Conservation (phyloP, 1,140 invertebrate genomes). For the Halyomorpha halys region DNA sequence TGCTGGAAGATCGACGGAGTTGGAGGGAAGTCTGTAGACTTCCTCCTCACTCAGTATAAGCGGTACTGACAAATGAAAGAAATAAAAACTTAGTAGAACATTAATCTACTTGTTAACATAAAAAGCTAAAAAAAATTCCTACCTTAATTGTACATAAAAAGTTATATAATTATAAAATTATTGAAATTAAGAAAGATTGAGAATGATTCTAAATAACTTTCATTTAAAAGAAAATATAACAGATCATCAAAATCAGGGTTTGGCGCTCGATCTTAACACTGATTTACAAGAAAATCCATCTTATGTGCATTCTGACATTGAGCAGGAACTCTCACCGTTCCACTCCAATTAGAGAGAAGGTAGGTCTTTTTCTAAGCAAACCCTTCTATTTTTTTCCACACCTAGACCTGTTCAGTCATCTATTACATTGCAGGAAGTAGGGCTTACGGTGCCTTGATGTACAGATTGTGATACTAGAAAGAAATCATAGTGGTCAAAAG, state of each 20-base stretch:
- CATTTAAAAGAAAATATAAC: slow-evolving; percentile 40
- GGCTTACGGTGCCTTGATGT: slow-evolving; percentile 65
- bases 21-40: too few species aligned
- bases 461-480: slow-evolving; percentile 68
- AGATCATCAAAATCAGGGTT: slow-evolving; percentile 37
- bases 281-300: slow-evolving; percentile 65
- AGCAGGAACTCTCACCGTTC: slow-evolving; percentile 71
- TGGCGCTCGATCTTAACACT: slow-evolving; percentile 52
- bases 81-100: too few species aligned
- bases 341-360: slow-evolving; percentile 73
- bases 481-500: slow-evolving; percentile 73
- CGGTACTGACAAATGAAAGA: too few species aligned
- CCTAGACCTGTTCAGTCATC: slow-evolving; percentile 48
- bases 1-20: too few species aligned
- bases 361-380: slow-evolving; percentile 72
- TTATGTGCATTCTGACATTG: slow-evolving; percentile 82
- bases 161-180: too few species aligned
- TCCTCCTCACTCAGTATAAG: too few species aligned
- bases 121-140: too few species aligned
- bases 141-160: too few species aligned
- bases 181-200: too few species aligned
- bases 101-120: too few species aligned
- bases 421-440: slow-evolving; percentile 71
- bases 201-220: slow-evolving; percentile 33
- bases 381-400: slow-evolving; percentile 57